Percentiles rank a stretch among this genome's conserved stretches.
Conservation (phyloP, 2,797 vertebrate genomes). For the Neopelma chrysocephalum region DNA sequence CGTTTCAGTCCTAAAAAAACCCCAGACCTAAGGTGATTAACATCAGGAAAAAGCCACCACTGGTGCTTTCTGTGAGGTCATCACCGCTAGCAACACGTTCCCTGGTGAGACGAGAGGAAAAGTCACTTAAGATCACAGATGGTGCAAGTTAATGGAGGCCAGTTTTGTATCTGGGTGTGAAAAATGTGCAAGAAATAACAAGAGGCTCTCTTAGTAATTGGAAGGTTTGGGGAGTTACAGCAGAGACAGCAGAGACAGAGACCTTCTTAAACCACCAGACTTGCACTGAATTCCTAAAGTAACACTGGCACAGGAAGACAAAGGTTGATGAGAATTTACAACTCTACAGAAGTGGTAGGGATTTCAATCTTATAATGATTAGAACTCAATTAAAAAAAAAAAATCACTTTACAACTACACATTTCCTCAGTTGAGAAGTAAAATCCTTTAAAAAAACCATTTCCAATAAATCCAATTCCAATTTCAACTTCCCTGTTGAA, state of each 20-base stretch:
- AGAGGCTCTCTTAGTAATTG: not conserved
- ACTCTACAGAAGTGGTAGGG: not conserved
- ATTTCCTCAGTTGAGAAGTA: not conserved
- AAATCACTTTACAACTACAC: not conserved
- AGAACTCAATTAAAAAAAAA: not conserved
- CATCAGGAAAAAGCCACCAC: not conserved
- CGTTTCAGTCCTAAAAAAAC: not conserved
- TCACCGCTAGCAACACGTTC: conserved; percentile 7
- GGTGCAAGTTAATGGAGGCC: not conserved
- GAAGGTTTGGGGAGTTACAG: not conserved
- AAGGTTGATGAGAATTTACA: not conserved
- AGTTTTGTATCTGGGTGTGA: conserved; percentile 6
- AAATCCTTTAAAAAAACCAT: not conserved
- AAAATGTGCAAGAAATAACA: conserved; percentile 1
- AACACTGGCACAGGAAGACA: not conserved
- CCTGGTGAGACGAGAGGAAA: not conserved
- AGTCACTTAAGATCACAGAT: conserved; percentile 31
- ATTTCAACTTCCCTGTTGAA: not conserved
- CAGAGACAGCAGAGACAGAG: not conserved
- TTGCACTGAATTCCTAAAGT: not conserved
- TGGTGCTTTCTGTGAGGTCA: conserved; percentile 21
- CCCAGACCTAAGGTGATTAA: not conserved
- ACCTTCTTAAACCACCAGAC: not conserved
- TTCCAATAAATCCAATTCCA: not conserved
- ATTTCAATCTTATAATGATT: not conserved